Conservation (phyloP, 2,797 vertebrate genomes). For the Botia almorhae region DNA sequence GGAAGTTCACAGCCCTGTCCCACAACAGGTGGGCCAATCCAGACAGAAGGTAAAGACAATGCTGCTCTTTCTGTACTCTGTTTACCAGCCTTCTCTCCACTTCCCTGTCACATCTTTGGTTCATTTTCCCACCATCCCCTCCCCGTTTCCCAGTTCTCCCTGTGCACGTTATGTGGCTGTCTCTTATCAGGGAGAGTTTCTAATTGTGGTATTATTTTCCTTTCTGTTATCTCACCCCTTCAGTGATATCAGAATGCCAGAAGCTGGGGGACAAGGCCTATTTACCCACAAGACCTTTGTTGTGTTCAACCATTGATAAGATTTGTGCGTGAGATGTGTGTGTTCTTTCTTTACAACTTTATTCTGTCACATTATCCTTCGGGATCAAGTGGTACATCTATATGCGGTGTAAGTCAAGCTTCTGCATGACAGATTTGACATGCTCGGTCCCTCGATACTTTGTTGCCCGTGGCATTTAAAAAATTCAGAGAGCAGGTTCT, state of each 20-base stretch:
- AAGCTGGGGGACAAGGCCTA: constrained; percentile 62
- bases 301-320: constrained; percentile 66
- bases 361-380: constrained; percentile 53
- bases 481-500: constrained; percentile 7
- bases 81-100: constrained; percentile 57
- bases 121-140: constrained; percentile 55
- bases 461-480: constrained; percentile 19
- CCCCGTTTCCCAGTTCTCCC: constrained; percentile 43
- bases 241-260: constrained; percentile 67
- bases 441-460: constrained; percentile 46
- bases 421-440: constrained; percentile 63
- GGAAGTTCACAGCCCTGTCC: constrained; percentile 54
- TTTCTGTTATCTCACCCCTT: constrained; percentile 63
- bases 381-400: constrained; percentile 53
- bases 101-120: constrained; percentile 47
- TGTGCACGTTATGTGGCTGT: constrained; percentile 29
- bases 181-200: constrained; percentile 66
- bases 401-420: constrained; percentile 53
- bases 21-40: constrained; percentile 60
- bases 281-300: constrained; percentile 65
- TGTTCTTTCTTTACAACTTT: constrained; percentile 25
- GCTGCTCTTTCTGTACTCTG: constrained; percentile 60
- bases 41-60: constrained; percentile 62
- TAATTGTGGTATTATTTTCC: constrained; percentile 71
- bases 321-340: constrained; percentile 50